Conservation (phyloP, 2,113 vertebrate species). For the Stictonetta naevosa region DNA sequence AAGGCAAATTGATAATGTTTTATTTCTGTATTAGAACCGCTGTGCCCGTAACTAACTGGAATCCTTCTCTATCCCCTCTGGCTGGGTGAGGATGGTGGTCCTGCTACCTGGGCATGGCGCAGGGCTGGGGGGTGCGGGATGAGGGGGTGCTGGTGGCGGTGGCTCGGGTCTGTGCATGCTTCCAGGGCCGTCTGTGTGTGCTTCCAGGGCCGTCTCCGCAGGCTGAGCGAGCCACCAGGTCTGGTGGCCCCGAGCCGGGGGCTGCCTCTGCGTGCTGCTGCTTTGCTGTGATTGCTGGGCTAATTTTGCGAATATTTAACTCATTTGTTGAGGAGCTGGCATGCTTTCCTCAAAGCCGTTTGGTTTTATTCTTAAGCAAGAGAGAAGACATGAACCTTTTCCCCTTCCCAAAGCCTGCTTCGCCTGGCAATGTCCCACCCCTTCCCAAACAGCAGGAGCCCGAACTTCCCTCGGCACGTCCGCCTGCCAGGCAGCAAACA, state of each 20-base stretch:
- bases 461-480: not conserved
- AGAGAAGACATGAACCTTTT: not conserved
- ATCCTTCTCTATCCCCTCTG: not conserved
- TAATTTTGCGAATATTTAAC: not conserved
- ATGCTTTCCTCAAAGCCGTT: not conserved
- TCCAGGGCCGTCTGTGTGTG: no score
- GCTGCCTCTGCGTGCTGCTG: not conserved
- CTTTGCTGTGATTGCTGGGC: not conserved
- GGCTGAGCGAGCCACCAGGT: accelerated
- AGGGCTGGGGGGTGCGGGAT: no score
- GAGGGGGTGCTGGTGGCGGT: no score
- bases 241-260: not conserved
- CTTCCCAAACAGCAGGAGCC: not conserved
- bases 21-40: not conserved
- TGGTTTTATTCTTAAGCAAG: not conserved
- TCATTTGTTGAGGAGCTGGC: not conserved
- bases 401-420: not conserved
- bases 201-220: no score
- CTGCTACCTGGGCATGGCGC: no score
- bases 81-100: no score
- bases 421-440: not conserved
- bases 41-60: not conserved
- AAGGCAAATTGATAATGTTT: not conserved
- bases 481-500: not conserved
- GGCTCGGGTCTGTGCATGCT: no score